Evolutionary conservation across 30 jellyfish, hydroid and myxozoan species (phyloP).

Genomic region (Hydractinia symbiolongicarpus): DNA sequence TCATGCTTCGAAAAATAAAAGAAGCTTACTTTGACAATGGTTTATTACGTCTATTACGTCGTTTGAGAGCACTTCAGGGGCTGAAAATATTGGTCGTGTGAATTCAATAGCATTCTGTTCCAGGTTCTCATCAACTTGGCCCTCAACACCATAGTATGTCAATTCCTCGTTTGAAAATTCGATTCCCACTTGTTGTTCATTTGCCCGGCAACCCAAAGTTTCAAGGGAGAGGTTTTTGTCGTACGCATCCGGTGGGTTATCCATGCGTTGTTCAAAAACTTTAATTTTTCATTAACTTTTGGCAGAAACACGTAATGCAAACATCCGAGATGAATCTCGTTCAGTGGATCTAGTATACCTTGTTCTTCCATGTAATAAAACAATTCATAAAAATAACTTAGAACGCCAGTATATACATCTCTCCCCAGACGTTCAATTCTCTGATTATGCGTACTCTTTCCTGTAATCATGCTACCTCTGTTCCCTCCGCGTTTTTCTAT

Average conservation of each 20-base stretch:
- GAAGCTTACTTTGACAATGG: too few species aligned
- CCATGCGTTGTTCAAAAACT: slow-evolving; percentile 34
- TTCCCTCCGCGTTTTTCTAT: slow-evolving; percentile 23
- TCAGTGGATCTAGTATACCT: slow-evolving; percentile 43
- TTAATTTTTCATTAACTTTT: slow-evolving; percentile 3
- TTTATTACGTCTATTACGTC: slow-evolving; percentile 19
- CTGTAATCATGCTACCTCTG: slow-evolving; percentile 55
- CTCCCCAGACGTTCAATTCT: slow-evolving; percentile 41
- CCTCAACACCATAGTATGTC: slow-evolving; percentile 27
- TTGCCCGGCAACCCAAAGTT: slow-evolving; percentile 49
- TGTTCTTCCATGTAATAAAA: slow-evolving; percentile 44
- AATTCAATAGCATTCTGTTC: too few species aligned
- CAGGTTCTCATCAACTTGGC: slow-evolving; percentile 16
- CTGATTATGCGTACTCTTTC: slow-evolving; percentile 52
- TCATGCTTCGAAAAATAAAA: too few species aligned
- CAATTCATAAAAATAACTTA: slow-evolving; percentile 15
- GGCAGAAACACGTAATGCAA: slow-evolving; percentile 16
- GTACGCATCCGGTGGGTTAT: slow-evolving; percentile 37
- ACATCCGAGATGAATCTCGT: slow-evolving; percentile 24
- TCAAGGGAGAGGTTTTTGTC: slow-evolving; percentile 33
- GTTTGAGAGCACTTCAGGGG: slow-evolving; percentile 26
- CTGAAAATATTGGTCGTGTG: slow-evolving; percentile 34
- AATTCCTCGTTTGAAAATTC: slow-evolving; percentile 13
- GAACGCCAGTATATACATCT: slow-evolving; percentile 32
- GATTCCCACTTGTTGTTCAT: slow-evolving; percentile 41